Evolutionary conservation across 2,888 invertebrate genomes (phyloP), one percentile per base, ranked within the genome.

Genomic region (Polyploca ridens): DNA sequence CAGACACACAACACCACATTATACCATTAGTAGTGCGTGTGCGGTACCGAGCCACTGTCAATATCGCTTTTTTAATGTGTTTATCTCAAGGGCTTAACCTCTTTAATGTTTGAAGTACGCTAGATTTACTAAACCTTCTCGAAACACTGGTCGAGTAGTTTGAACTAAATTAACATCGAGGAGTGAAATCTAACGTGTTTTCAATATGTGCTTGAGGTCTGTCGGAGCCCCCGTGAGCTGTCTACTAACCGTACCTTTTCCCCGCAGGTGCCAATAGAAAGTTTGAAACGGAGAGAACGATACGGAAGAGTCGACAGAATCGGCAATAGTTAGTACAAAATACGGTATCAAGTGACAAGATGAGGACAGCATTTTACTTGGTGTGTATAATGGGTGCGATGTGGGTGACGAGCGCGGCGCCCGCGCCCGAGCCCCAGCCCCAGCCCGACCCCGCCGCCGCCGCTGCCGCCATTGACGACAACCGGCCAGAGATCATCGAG

Each of bases 401-500:
- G 63, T 65, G 72, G 62, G 73, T 76, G 69, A 68, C 78, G 63
- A 69, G 68, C 74, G 69, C 76, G 80, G 62, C 77, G 71, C 49
- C 74, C 75, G 63, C 75, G 73, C 64, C 81, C 82, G 74, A 69
- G 19, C 81, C 86, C 35, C 76, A 63, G 6, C 81, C 86, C n/a
- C 77, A 66, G 49, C 83, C 90, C 13, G 79, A 67, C 8, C 77
- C 88, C 58, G 41, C 41, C 41, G 41, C 41, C 54, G 82, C 73
- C 14, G 78, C 89, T 14, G 79, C 73, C 65, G 81, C 89, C 66
- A 76, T 78, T 16, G 83, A 82, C 65, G 93, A 92, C 81, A 86
- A 87, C 81, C 78, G 76, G 41, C 94, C 94, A 0, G 94, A 94
- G 74, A 93, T 94, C 76, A 94, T 94, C 46, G 94, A 94, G 75